Conservation (phyloP, 2,113 vertebrate genomes). For the Athene cunicularia region DNA sequence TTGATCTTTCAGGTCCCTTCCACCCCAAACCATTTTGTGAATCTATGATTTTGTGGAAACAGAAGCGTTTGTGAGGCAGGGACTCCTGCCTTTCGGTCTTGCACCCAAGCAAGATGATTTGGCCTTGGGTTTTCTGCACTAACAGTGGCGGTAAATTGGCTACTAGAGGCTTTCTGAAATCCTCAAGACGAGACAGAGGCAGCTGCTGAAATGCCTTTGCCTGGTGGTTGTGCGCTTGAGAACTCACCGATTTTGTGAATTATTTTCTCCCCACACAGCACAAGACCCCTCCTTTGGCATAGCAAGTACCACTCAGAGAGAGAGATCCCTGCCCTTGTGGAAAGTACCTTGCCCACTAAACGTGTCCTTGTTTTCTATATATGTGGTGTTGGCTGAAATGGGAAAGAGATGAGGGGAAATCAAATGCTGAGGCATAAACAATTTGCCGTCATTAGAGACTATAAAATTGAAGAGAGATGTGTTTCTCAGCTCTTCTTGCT, state of each 20-base stretch:
- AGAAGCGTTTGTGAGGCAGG: neutral
- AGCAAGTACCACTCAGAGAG: too few relatives aligned
- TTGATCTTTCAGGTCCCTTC: too few relatives aligned
- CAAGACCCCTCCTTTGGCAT: neutral
- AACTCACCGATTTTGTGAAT: neutral
- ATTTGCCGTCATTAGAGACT: neutral
- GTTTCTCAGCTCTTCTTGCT: neutral
- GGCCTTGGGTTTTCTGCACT: neutral
- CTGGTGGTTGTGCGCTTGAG: neutral
- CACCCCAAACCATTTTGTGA: too few relatives aligned
- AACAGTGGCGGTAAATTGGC: neutral
- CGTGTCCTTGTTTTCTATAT: fast-evolving
- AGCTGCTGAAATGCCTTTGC: neutral
- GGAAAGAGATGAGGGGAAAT: neutral
- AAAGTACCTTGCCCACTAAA: neutral
- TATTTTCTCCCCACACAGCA: neutral
- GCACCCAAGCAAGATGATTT: neutral
- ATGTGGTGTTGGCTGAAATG: neutral
- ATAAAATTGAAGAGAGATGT: neutral
- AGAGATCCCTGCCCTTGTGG: neutral
- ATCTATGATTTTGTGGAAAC: neutral
- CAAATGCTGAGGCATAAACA: neutral
- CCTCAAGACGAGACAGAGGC: neutral
- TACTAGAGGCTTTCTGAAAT: neutral
- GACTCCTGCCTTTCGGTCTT: neutral